Evolutionary conservation across 1,140 invertebrate genomes (phyloP).

Genomic region (Coelopa frigida): DNA sequence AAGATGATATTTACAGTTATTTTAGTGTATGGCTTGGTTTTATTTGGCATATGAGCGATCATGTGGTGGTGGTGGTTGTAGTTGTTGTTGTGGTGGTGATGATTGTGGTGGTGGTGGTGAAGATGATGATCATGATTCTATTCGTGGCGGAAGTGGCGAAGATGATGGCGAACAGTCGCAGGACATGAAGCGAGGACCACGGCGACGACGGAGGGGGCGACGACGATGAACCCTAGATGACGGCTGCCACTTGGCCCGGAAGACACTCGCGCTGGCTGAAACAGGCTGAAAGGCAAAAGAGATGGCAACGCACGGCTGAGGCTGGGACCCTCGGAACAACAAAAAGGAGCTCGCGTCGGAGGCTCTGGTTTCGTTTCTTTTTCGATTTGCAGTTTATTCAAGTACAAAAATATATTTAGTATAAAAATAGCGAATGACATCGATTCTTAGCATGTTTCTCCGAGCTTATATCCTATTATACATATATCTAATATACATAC

Average conservation of each 20-base stretch:
- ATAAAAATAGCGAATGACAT: conserved; percentile 3
- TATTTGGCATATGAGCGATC: conserved; percentile 6
- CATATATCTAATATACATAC: background rate
- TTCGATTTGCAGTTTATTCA: conserved; percentile 8
- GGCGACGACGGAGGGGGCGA: too few relatives aligned
- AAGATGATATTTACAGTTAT: conserved; percentile 40
- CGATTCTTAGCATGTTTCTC: background rate
- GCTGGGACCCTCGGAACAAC: too few relatives aligned
- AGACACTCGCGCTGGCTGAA: too few relatives aligned
- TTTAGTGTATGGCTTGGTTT: conserved; percentile 12
- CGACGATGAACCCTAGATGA: too few relatives aligned
- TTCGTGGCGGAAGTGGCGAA: background rate
- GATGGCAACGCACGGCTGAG: too few relatives aligned
- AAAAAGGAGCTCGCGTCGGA: background rate
- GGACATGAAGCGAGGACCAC: too few relatives aligned
- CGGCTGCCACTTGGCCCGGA: too few relatives aligned
- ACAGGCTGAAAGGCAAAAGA: background rate
- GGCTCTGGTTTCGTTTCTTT: background rate
- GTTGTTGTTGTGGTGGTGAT: conserved; percentile 20
- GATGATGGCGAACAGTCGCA: background rate
- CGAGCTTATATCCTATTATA: conserved; percentile 1
- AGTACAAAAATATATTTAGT: conserved; percentile 13
- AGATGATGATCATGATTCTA: conserved; percentile 2
- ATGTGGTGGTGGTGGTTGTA: conserved; percentile 16
- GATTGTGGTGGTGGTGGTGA: conserved; percentile 1